Evolutionary conservation across 2,888 invertebrate species (phyloP), one percentile per base, ranked within the genome.

Genomic region (Tridacna gigas): DNA sequence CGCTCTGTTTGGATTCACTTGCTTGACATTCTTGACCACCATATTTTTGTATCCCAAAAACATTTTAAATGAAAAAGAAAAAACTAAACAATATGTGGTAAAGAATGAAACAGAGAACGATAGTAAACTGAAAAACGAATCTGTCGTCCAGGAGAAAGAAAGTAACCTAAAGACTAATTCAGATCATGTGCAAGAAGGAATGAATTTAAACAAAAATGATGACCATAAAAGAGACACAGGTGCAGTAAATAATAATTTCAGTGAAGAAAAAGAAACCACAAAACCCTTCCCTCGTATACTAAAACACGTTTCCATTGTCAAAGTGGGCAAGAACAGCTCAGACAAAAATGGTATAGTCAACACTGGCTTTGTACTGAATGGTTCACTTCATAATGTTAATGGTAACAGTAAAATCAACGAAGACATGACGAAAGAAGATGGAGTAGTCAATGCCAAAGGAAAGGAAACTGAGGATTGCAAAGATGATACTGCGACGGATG

Each of bases 21-120:
- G 12, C 5, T 12, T 51, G n/a, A 51, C 71, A 5, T 51, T 45
- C 26, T 13, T 71, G 22, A 25, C 51, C 25, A 71, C 71, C 2
- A 51, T 71, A 51, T 71, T 71, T 15, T 37, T 71, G 51, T 71
- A 25, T 51, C 71, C 71, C 7, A 71, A 22, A 51, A n/a, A 47
- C 9, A 71, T 71, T 15, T 51, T 71, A 22, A 71, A 71, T 12
- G 71, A 71, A 0, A 71, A 71, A 25, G 28, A 66, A 56, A 56
- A 56, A 20, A 56, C 2, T 56, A 56, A 56, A 56, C 5, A 56
- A 56, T 56, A 20, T 9, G 20, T 3, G 11, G 11, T 56, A 15
- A 56, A 20, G 18, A 56, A 20, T 56, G 20, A 20, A 9, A 20
- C 56, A 56, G 20, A 56, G 56, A 20, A 56, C 1, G 9, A 56